Evolutionary conservation across 2,888 invertebrate genomes (phyloP), one percentile per base, ranked within the genome.

Genomic region (Seira ritae): DNA sequence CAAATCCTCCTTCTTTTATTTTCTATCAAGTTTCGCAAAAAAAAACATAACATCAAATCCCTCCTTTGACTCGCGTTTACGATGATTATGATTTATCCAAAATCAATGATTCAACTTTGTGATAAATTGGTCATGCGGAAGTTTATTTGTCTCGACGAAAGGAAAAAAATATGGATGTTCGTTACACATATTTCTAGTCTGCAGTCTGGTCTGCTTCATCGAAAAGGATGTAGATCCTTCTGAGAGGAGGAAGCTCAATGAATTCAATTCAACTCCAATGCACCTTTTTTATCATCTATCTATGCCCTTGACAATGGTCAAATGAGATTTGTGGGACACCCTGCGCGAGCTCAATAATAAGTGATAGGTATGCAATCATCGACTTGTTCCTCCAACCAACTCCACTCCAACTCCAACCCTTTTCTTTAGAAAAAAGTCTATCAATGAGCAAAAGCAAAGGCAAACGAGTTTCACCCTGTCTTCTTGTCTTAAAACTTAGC

Each of bases 291-390:
- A 24, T 67, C 22, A n/a, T 50, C 10, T 17, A 50, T 20, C 46
- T 50, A 22, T 80, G 80, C 74, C 80, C 80, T 74, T 80, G 74
- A 73, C 80, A 65, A 62, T 80, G 70, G 62, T 80, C 80, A 80
- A 80, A 80, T 80, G 80, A 70, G 80, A 74, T 80, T 74, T 80
- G 74, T 80, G 74, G 80, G 80, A 80, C 80, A 80, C 80, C 69
- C 69, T 69, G 68, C 8, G 75, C 67, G 74, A 74, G 74, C 75
- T 67, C 75, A 46, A 46, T n/a, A n/a, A n/a, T n/a, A n/a, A n/a
- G n/a, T n/a, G n/a, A n/a, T n/a, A n/a, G n/a, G n/a, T 10, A n/a
- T 60, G 60, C n/a, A 62, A 62, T 62, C 75, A 67, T 73, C 1
- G 31, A 31, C 62, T 37, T 31, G 10, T 62, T 62, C 20, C 22